Conservation (phyloP, 2,888 invertebrate species). For the Clanis bilineata region DNA sequence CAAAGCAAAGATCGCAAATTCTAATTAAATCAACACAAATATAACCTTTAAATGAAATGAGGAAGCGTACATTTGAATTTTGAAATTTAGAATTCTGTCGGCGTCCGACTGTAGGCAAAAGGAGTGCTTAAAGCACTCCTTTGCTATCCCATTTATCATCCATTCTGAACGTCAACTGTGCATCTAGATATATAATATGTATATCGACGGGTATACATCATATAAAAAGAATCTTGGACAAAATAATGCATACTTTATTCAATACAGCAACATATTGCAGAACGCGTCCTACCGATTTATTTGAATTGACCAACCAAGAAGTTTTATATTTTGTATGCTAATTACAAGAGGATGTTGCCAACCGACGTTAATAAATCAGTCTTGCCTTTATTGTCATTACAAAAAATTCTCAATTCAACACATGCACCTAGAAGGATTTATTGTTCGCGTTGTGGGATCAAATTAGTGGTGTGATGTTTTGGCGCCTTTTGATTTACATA, state of each 20-base stretch:
- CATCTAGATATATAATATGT: too few species aligned
- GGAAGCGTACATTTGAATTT: too few species aligned
- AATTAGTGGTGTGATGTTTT: conserved; percentile 42
- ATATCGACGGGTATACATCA: too few species aligned
- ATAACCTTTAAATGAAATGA: too few species aligned
- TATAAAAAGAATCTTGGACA: too few species aligned
- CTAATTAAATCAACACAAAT: too few species aligned
- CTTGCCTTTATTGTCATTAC: conserved; percentile 11
- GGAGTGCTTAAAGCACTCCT: too few species aligned
- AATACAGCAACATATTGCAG: neutral
- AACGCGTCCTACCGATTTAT: neutral
- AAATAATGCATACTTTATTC: neutral
- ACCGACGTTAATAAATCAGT: conserved; percentile 14
- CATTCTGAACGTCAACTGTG: too few species aligned
- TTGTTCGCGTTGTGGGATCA: conserved; percentile 33
- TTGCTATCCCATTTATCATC: too few species aligned
- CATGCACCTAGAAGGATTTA: conserved; percentile 44
- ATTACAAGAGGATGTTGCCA: conserved; percentile 8
- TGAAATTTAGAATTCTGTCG: too few species aligned
- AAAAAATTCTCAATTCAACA: conserved; percentile 45
- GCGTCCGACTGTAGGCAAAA: too few species aligned
- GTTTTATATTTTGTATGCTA: neutral
- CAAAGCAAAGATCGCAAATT: too few species aligned
- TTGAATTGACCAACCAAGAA: neutral
- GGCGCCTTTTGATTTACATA: conserved; percentile 47